Evolutionary conservation across 2,888 invertebrate genomes (phyloP).

Genomic region (Isoperla grammatica): DNA sequence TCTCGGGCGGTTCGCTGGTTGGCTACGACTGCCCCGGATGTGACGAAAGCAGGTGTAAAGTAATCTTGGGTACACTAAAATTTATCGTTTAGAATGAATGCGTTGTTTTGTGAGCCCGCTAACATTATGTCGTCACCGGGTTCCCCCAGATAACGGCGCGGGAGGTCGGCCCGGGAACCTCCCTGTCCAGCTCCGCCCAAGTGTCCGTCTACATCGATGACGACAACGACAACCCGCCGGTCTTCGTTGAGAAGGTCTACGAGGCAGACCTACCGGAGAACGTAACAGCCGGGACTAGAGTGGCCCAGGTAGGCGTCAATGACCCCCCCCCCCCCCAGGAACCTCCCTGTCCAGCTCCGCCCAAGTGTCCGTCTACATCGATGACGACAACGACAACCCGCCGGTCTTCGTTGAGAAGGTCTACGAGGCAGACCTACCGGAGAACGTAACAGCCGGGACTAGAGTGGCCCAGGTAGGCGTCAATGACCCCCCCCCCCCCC

Average conservation of each 20-base stretch:
- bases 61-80: too few species aligned
- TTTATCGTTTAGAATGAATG: too few species aligned
- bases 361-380: constrained; percentile 69
- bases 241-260: constrained; percentile 68
- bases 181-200: constrained; percentile 64
- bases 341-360: constrained; percentile 66
- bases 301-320: constrained; percentile 50
- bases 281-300: constrained; percentile 64
- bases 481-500: too few species aligned
- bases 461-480: constrained; percentile 54
- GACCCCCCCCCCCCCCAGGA: too few species aligned
- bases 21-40: too few species aligned
- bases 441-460: constrained; percentile 71
- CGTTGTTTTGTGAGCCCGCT: too few species aligned
- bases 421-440: constrained; percentile 71
- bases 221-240: constrained; percentile 79
- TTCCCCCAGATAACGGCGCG: constrained; percentile 64
- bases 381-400: constrained; percentile 78
- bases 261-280: constrained; percentile 74
- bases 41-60: too few species aligned
- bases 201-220: constrained; percentile 73
- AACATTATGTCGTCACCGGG: too few species aligned
- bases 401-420: constrained; percentile 69
- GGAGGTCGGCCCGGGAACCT: constrained; percentile 65
- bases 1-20: too few species aligned